phyloP scores from a whole-genome alignment of 2,113 vertebrate genomes.

The Aphyosemion australe region DNA sequence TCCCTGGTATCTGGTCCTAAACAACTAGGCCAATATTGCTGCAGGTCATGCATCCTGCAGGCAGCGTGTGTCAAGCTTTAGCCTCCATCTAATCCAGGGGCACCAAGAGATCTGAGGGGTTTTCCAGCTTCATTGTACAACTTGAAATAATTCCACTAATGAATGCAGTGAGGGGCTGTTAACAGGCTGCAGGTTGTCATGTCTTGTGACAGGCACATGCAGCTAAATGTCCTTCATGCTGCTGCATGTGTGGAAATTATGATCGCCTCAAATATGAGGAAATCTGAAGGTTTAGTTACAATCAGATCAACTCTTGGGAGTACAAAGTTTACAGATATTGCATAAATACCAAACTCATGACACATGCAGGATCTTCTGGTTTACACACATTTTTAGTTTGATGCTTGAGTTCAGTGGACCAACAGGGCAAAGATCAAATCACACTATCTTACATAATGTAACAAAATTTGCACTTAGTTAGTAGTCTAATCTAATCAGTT shows the following conservation, averaged over 20 bases:
- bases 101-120: no score
- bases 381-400: not conserved
- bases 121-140: not conserved
- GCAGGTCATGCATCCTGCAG: no score
- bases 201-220: constrained; percentile 72
- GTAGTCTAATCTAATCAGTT: not conserved
- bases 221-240: not conserved
- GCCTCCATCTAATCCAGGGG: no score
- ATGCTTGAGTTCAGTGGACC: constrained; percentile 25
- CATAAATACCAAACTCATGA: not conserved
- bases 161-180: constrained; percentile 33
- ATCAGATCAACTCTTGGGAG: not conserved
- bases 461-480: not conserved
- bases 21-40: constrained; percentile 10
- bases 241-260: not conserved
- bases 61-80: no score
- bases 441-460: constrained; percentile 52
- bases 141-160: constrained; percentile 44
- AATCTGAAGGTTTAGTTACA: not conserved
- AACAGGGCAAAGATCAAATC: constrained; percentile 52
- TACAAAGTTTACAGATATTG: not conserved
- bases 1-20: constrained; percentile 22
- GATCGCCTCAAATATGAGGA: not conserved
- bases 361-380: not conserved
- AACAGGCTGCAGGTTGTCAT: constrained; percentile 35